Conservation (phyloP, 1,140 invertebrate genomes). For the Sycophaga agraensis region DNA sequence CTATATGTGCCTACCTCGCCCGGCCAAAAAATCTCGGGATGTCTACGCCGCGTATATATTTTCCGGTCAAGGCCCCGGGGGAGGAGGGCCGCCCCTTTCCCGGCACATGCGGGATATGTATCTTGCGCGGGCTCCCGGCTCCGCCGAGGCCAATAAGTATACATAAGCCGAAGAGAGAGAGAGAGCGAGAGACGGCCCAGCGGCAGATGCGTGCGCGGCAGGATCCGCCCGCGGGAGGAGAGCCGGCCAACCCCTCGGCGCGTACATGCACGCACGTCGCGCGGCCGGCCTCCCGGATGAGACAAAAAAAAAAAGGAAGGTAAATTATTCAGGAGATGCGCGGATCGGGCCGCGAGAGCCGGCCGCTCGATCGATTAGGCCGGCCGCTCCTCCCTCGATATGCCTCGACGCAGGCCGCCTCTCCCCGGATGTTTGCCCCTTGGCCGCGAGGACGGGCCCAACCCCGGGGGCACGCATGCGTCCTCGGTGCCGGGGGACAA, state of each 20-base stretch:
- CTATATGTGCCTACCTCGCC: neutral
- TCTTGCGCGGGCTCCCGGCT: conserved; percentile 14
- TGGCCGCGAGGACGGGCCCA: too few relatives aligned
- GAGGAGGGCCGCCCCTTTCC: conserved; percentile 34
- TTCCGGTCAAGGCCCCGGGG: conserved; percentile 41
- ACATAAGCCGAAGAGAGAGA: conserved; percentile 15
- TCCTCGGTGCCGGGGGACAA: too few relatives aligned
- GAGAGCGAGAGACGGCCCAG: conserved; percentile 10
- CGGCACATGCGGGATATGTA: conserved; percentile 19
- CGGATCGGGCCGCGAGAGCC: too few relatives aligned
- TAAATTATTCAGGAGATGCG: conserved; percentile 28
- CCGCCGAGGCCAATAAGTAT: conserved; percentile 53
- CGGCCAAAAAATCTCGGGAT: conserved; percentile 25
- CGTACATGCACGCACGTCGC: too few relatives aligned
- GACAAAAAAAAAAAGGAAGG: conserved; percentile 29
- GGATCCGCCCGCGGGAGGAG: neutral
- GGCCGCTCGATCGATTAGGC: too few relatives aligned
- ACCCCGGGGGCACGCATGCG: too few relatives aligned
- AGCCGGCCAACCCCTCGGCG: too few relatives aligned
- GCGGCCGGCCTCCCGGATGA: neutral
- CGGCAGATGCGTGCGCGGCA: conserved; percentile 22
- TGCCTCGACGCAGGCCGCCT: too few relatives aligned
- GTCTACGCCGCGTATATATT: too few relatives aligned
- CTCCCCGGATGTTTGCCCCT: too few relatives aligned
- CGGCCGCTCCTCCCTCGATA: too few relatives aligned